phyloP scores from a whole-genome alignment of 1,140 invertebrate genomes.

The Drosophila micromelanica region DNA sequence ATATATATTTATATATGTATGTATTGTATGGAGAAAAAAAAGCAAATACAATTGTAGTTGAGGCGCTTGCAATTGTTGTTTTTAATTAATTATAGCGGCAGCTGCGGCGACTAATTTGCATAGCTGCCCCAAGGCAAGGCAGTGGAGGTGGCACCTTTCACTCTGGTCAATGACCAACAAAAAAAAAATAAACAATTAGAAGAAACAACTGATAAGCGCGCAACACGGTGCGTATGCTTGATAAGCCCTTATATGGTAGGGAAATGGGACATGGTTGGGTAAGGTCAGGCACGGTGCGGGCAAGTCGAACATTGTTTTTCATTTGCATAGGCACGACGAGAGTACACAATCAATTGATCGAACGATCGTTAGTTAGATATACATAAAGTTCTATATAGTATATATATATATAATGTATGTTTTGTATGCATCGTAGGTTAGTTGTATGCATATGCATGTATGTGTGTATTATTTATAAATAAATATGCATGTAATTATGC shows the following conservation, averaged over 20 bases:
- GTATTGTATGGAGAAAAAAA: conserved; percentile 1
- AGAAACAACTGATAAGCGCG: conserved; percentile 16
- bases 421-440: conserved; percentile 33
- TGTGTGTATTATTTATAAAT: conserved; percentile 24
- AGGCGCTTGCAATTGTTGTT: conserved; percentile 27
- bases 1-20: conserved; percentile 7
- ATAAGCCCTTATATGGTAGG: conserved; percentile 24
- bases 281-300: conserved; percentile 24
- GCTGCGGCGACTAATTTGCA: conserved; percentile 47
- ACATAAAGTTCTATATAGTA: conserved; percentile 19
- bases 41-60: conserved; percentile 31
- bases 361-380: conserved; percentile 29
- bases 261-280: neutral
- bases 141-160: conserved; percentile 42
- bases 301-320: conserved; percentile 2
- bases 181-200: conserved; percentile 9
- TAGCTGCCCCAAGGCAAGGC: conserved; percentile 37
- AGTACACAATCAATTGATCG: conserved; percentile 5
- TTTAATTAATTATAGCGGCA: conserved; percentile 28
- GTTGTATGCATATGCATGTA: conserved; percentile 16
- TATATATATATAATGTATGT: conserved; percentile 23
- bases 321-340: conserved; percentile 21
- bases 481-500: conserved; percentile 30
- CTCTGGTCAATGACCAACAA: conserved; percentile 39
- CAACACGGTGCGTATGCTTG: conserved; percentile 18